Conservation (phyloP, 2,888 invertebrate species). For the Drosophila atroscutellata region DNA sequence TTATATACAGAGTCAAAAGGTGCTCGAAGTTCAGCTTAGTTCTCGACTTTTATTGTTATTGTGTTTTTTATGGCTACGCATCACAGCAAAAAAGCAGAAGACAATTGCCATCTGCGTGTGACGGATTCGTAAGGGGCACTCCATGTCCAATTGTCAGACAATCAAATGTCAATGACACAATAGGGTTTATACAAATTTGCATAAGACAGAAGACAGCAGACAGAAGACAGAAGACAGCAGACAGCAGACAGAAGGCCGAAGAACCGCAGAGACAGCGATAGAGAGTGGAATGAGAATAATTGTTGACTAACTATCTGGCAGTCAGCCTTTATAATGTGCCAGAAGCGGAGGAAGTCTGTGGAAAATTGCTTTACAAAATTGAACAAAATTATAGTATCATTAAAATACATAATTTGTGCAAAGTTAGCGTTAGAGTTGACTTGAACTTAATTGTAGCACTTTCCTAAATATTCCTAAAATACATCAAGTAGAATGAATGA, state of each 20-base stretch:
- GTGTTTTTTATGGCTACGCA: constrained; percentile 7
- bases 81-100: constrained; percentile 3
- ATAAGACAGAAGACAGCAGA: constrained; percentile 11
- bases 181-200: constrained; percentile 28
- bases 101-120: constrained; percentile 26
- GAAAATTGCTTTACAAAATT: not conserved
- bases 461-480: not conserved
- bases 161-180: constrained; percentile 47
- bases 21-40: constrained; percentile 33
- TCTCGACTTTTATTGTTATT: constrained; percentile 15
- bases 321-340: not conserved
- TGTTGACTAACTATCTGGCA: not conserved
- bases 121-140: constrained; percentile 39
- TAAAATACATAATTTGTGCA: not conserved
- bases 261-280: not conserved
- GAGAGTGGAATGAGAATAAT: not conserved
- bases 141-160: constrained; percentile 32
- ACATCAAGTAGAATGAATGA: not conserved
- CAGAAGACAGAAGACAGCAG: too few species aligned
- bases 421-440: not conserved
- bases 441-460: not conserved
- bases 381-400: not conserved
- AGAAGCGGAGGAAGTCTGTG: not conserved
- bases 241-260: too few species aligned
- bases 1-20: constrained; percentile 48